A percentile compares a stretch with the other conserved stretches of the same genome.
These are phyloP conservation scores for Calephelis nemesis DNA, from an alignment of 1,140 invertebrate genomes.

Conservation along the genomic window DNA sequence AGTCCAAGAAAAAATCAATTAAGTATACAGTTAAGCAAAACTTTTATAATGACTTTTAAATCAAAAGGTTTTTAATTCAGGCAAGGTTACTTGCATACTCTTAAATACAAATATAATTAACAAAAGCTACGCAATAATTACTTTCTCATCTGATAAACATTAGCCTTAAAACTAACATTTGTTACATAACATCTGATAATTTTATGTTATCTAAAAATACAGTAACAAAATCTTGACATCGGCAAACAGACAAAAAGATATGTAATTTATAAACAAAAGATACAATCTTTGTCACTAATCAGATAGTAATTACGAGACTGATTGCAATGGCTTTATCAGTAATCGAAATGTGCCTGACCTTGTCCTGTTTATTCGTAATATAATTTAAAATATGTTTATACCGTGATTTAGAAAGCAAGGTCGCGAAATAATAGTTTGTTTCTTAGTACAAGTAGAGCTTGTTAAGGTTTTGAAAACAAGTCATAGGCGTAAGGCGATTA, in stretches of 20 bases:
- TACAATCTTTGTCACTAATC: slow-evolving; percentile 17
- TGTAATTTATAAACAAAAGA: slow-evolving; percentile 16
- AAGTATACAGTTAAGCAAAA: too few relatives aligned
- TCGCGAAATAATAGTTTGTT: slow-evolving; percentile 9
- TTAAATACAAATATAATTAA: too few relatives aligned
- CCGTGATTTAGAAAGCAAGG: slow-evolving; percentile 20
- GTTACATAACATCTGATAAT: slow-evolving; percentile 11
- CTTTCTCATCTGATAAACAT: slow-evolving; percentile 4
- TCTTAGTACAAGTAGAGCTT: slow-evolving; percentile 11
- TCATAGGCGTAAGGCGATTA: neutral
- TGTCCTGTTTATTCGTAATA: slow-evolving; percentile 9
- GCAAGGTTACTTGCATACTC: too few relatives aligned
- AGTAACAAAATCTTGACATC: slow-evolving; percentile 12
- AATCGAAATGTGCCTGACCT: slow-evolving; percentile 10
- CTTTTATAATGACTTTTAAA: too few relatives aligned
- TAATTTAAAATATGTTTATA: slow-evolving; percentile 19
- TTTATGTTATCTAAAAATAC: slow-evolving; percentile 6
- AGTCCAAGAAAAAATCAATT: too few relatives aligned
- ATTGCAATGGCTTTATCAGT: slow-evolving; percentile 10
- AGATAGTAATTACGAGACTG: slow-evolving; percentile 15
- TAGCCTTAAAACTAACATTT: slow-evolving; percentile 4
- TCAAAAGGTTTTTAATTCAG: too few relatives aligned
- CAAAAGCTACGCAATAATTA: neutral
- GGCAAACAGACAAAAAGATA: slow-evolving; percentile 6
- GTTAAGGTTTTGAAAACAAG: neutral